Conservation (phyloP, 2,797 vertebrate species). For the Antennarius maculatus region DNA sequence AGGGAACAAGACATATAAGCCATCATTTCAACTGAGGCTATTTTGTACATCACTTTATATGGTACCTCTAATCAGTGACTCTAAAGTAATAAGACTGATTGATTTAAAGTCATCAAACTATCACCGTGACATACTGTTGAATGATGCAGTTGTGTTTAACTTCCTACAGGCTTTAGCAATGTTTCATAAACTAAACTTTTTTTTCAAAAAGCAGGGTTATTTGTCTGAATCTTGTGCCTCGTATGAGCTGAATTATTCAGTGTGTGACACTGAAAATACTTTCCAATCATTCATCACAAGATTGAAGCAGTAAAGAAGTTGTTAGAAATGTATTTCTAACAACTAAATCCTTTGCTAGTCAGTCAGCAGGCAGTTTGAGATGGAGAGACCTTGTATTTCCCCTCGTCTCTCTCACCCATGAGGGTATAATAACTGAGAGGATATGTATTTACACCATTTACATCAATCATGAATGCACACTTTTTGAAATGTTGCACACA, state of each 20-base stretch:
- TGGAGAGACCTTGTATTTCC: not conserved
- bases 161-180: not conserved
- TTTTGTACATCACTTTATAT: no score
- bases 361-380: not conserved
- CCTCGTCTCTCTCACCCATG: conserved; percentile 6
- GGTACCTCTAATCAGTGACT: no score
- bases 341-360: conserved; percentile 1
- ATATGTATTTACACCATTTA: not conserved
- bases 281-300: conserved; percentile 13
- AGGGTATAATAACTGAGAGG: conserved; percentile 5
- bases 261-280: not conserved
- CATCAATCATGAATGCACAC: not conserved
- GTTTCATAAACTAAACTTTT: not conserved
- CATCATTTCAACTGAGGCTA: no score
- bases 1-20: no score
- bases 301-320: conserved; percentile 4
- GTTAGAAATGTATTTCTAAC: not conserved
- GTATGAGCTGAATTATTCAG: conserved; percentile 18
- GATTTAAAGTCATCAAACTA: not conserved
- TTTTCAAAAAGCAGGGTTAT: no score
- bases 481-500: not conserved
- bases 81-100: not conserved
- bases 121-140: not conserved
- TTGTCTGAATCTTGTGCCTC: conserved; percentile 5
- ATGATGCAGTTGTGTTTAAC: not conserved